Conservation (phyloP, 1,140 invertebrate genomes). For the Potamilus streckersoni region DNA sequence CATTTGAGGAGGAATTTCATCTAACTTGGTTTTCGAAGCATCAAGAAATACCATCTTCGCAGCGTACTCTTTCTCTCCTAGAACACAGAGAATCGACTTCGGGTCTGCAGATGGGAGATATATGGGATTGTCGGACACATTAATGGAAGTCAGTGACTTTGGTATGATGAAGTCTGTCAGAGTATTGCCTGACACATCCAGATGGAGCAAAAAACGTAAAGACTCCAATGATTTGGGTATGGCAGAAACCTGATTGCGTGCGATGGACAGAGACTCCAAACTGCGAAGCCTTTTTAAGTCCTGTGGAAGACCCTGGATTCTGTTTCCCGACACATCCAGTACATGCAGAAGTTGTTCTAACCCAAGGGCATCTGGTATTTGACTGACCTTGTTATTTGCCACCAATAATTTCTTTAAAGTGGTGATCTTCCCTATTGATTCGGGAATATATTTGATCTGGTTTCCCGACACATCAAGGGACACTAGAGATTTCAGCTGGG, state of each 20-base stretch:
- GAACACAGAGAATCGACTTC: conserved; percentile 38
- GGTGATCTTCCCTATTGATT: conserved; percentile 48
- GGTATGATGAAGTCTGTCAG: conserved; percentile 57
- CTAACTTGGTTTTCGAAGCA: conserved; percentile 52
- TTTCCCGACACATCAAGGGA: conserved; percentile 53
- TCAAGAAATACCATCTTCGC: conserved; percentile 47
- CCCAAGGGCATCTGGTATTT: conserved; percentile 51
- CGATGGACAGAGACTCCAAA: conserved; percentile 41
- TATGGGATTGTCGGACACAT: conserved; percentile 56
- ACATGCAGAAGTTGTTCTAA: conserved; percentile 51
- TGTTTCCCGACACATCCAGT: conserved; percentile 56
- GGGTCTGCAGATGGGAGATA: conserved; percentile 44
- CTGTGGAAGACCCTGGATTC: conserved; percentile 52
- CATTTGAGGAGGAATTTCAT: conserved; percentile 50
- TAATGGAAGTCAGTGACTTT: conserved; percentile 49
- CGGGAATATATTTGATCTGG: conserved; percentile 48
- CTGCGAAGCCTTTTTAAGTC: conserved; percentile 52
- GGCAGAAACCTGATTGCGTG: conserved; percentile 46
- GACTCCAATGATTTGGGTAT: conserved; percentile 53
- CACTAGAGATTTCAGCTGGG: conserved; percentile 46
- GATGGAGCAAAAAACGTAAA: conserved; percentile 40
- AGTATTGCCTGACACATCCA: conserved; percentile 53
- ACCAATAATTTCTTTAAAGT: conserved; percentile 50
- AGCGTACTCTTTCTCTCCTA: conserved; percentile 47
- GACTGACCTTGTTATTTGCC: conserved; percentile 50